phyloP scores from a whole-genome alignment of 2,797 vertebrate genomes.

The Syngnathus rostellatus region DNA sequence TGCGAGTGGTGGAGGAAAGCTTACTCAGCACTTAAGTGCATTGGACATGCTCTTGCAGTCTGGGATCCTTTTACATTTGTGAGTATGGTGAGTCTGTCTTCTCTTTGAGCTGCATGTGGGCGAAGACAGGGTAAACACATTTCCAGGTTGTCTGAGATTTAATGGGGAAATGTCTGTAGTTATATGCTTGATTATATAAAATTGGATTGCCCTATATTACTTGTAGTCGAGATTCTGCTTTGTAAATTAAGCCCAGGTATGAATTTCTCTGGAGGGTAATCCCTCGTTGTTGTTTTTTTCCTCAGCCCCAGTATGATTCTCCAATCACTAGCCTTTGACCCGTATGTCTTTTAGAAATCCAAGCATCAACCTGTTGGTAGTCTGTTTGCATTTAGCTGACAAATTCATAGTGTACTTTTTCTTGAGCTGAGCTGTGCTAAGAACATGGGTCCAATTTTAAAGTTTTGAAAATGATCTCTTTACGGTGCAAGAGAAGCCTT shows the following conservation, averaged over 20 bases:
- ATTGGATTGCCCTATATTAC: neutral
- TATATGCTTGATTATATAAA: neutral
- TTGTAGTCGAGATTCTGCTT: neutral
- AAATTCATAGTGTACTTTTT: neutral
- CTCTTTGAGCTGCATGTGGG: neutral
- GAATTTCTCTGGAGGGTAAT: constrained; percentile 1
- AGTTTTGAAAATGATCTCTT: neutral
- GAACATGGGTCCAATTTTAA: neutral
- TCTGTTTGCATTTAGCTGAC: neutral
- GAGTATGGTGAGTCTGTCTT: neutral
- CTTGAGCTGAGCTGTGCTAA: neutral
- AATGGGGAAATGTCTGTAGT: neutral
- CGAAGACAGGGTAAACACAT: neutral
- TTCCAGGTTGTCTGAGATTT: constrained; percentile 1
- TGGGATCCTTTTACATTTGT: constrained; percentile 5
- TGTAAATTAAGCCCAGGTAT: constrained; percentile 1
- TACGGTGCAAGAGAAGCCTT: neutral
- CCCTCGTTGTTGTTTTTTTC: constrained; percentile 1
- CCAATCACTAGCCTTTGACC: constrained; percentile 1
- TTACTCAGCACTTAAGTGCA: neutral
- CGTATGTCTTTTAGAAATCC: neutral
- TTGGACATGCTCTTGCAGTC: constrained; percentile 6
- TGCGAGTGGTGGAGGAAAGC: neutral
- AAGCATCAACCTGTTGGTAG: neutral
- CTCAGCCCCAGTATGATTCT: constrained; percentile 1